Evolutionary conservation across 2,888 invertebrate species (phyloP).

Genomic region (Eupithecia vulgata): DNA sequence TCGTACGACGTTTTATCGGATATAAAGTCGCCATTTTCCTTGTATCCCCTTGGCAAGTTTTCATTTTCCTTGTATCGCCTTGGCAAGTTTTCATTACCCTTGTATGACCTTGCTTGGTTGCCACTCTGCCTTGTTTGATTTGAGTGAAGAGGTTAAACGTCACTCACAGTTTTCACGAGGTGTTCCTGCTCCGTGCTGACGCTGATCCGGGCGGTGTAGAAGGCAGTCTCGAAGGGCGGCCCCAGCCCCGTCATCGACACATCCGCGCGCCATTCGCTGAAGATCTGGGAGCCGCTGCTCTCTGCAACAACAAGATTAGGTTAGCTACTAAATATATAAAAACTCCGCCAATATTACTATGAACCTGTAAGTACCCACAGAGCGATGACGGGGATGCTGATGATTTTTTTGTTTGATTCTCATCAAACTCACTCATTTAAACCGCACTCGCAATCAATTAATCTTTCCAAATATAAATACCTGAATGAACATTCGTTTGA

Average conservation of each 20-base stretch:
- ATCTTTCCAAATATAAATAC: not conserved
- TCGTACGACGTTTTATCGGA: no score
- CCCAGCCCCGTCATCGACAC: constrained; percentile 73
- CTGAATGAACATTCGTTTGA: no score
- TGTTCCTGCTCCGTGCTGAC: constrained; percentile 68
- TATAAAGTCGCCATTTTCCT: no score
- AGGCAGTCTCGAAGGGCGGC: constrained; percentile 87
- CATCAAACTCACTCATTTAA: not conserved
- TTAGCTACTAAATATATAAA: no score
- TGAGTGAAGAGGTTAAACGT: no score
- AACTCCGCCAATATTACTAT: not conserved
- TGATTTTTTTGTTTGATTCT: not conserved
- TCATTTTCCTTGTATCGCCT: no score
- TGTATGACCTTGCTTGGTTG: no score
- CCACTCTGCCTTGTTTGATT: no score
- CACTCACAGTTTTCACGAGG: constrained; percentile 64
- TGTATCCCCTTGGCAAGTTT: no score
- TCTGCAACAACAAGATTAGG: constrained; percentile 56
- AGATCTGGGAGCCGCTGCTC: constrained; percentile 71
- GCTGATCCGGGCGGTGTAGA: constrained; percentile 86
- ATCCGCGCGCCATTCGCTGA: constrained; percentile 77
- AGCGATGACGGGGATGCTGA: no score
- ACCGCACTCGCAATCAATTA: not conserved
- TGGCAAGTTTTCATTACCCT: no score
- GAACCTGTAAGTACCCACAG: no score